A percentile compares a stretch with the other conserved stretches of the same genome.
Evolutionary conservation across 2,888 invertebrate species (phyloP).

Genomic region (Ligdia adustata): DNA sequence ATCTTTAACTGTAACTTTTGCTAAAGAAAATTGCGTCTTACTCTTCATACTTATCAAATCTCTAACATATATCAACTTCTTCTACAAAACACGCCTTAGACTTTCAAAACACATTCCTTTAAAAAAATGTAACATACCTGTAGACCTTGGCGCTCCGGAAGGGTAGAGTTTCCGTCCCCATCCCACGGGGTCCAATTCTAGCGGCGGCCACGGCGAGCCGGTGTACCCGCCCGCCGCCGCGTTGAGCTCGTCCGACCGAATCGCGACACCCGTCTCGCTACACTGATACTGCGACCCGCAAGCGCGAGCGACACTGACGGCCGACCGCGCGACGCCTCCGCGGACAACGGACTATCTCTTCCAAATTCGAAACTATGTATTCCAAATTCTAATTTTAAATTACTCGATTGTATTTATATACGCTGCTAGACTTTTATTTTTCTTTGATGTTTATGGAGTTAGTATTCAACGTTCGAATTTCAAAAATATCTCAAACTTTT

Average conservation of each 20-base stretch:
- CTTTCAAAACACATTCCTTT: neutral
- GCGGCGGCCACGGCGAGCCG: slow-evolving; percentile 92
- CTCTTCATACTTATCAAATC: too few relatives aligned
- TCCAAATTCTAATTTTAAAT: too few relatives aligned
- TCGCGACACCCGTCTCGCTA: slow-evolving; percentile 79
- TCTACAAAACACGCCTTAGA: too few relatives aligned
- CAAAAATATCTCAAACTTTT: too few relatives aligned
- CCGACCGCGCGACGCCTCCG: neutral
- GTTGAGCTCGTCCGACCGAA: slow-evolving; percentile 91
- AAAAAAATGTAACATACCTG: slow-evolving; percentile 63
- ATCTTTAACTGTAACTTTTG: too few relatives aligned
- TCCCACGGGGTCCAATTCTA: slow-evolving; percentile 89
- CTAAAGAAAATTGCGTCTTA: too few relatives aligned
- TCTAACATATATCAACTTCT: too few relatives aligned
- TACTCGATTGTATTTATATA: too few relatives aligned
- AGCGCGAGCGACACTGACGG: slow-evolving; percentile 6
- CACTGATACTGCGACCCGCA: slow-evolving; percentile 55
- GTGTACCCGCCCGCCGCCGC: slow-evolving; percentile 89
- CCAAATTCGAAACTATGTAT: too few relatives aligned
- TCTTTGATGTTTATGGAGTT: too few relatives aligned
- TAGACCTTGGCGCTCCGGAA: slow-evolving; percentile 87
- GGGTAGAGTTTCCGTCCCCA: slow-evolving; percentile 93
- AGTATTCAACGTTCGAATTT: neutral
- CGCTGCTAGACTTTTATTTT: neutral
- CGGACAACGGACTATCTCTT: too few relatives aligned